phyloP scores from a whole-genome alignment of 2,797 vertebrate genomes.

The Channa striata region DNA sequence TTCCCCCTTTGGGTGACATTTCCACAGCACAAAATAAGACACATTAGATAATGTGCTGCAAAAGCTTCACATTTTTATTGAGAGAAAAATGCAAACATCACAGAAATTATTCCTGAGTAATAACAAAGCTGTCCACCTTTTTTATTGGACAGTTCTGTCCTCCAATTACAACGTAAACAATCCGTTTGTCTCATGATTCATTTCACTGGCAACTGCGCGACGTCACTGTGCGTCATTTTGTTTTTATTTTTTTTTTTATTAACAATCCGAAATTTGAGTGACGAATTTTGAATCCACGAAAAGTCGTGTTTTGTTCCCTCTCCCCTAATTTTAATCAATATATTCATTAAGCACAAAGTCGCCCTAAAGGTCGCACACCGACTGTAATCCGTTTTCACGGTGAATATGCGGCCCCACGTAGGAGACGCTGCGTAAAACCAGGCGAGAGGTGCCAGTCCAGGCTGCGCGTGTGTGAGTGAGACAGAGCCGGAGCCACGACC shows the following conservation, averaged over 20 bases:
- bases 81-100: neutral
- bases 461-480: constrained; percentile 54
- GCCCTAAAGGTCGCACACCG: constrained; percentile 75
- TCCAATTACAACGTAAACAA: constrained; percentile 1
- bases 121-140: constrained; percentile 5
- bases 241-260: neutral
- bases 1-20: constrained; percentile 39
- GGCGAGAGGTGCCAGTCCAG: constrained; percentile 63
- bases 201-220: neutral
- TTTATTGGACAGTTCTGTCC: neutral
- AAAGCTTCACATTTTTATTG: constrained; percentile 52
- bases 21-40: constrained; percentile 54
- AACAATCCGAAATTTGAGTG: neutral
- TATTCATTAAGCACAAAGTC: constrained; percentile 76
- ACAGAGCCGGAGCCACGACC: constrained; percentile 35
- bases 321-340: constrained; percentile 67
- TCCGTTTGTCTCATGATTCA: neutral
- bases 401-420: constrained; percentile 67
- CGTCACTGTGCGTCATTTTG: constrained; percentile 4
- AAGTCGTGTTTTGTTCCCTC: neutral
- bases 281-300: constrained; percentile 7
- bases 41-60: constrained; percentile 24
- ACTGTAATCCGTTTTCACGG: constrained; percentile 83
- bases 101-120: neutral
- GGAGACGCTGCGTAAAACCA: constrained; percentile 49